Base-by-base conservation (phyloP, 1,140 invertebrate genomes). In the Bombus terrestris region DNA sequence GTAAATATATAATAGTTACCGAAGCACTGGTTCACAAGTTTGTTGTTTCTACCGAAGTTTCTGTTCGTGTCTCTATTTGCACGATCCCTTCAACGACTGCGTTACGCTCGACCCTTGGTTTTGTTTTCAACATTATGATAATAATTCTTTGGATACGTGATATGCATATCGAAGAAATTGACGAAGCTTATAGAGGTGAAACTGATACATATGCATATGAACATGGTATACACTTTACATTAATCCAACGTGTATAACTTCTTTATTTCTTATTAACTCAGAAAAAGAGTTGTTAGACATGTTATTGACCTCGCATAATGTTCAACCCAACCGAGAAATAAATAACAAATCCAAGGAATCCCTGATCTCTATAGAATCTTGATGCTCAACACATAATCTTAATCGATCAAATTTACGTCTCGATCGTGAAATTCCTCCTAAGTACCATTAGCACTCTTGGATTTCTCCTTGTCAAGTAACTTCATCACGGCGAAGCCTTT, bases 401-500 rank as follows among this genome's bases (percentile, higher is more conserved):
- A 41, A 53, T n/a, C 43, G 59, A n/a, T 35, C 15, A 25, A 81
- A 81, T 81, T 39, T 6, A 18, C 39, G 15, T 18, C 35, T 13
- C 12, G 35, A 57, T 57, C 37, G 32, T 47, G 47, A 41, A 39
- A 53, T 28, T 1, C 1, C 25, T 1, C 25, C 32, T 13, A 37
- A 9, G 28, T 15, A 1, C 62, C 22, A 6, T 35, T 57, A 39
- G 12, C 25, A 18, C 35, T 18, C 43, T 32, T 1, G 37, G 18
- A 57, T 25, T 37, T 6, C 25, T 39, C 32, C 3, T 41, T 22
- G 22, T 13, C 66, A 32, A 53, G 64, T 66, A 88, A 88, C 62
- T 76, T 79, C 32, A 76, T 66, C 41, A 59, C 2, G 28, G 28
- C 37, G 47, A 66, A 81, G 81, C 88, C 89, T 85, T 94, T 93